phyloP scores from a whole-genome alignment of 2,888 invertebrate species.

The Cyclophora punctaria region DNA sequence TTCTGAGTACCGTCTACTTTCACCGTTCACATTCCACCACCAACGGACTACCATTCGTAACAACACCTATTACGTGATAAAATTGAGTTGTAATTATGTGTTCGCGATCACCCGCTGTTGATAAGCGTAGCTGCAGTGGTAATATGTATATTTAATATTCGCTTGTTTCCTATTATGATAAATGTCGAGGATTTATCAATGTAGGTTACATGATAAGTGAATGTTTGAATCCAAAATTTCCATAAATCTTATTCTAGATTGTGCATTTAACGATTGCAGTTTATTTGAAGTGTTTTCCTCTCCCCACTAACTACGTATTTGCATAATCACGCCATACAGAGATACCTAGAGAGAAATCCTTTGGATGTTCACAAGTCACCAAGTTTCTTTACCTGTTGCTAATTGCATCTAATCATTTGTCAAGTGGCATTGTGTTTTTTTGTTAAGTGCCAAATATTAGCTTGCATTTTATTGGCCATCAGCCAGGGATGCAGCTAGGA shows the following conservation, averaged over 20 bases:
- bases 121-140: conserved; percentile 30
- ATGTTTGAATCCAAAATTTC: conserved; percentile 9
- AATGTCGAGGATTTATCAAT: conserved; percentile 20
- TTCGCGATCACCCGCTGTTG: conserved; percentile 27
- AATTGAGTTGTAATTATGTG: conserved; percentile 34
- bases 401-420: neutral
- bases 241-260: conserved; percentile 11
- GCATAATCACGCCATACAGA: conserved; percentile 4
- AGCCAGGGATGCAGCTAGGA: conserved; percentile 63
- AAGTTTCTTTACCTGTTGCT: conserved; percentile 1
- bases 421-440: conserved; percentile 7
- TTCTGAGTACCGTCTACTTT: conserved; percentile 68
- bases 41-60: conserved; percentile 40
- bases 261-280: conserved; percentile 12
- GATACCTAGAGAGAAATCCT: too few relatives aligned
- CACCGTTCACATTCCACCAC: conserved; percentile 64
- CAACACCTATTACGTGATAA: conserved; percentile 39
- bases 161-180: conserved; percentile 16
- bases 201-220: conserved; percentile 26
- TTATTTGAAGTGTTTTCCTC: conserved; percentile 2
- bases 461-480: conserved; percentile 43
- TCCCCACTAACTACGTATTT: conserved; percentile 1
- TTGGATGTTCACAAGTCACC: too few relatives aligned
- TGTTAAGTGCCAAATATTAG: conserved; percentile 11
- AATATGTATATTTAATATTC: conserved; percentile 23